Percentiles rank a stretch among this genome's conserved stretches.
phyloP scores from a whole-genome alignment of 2,797 vertebrate genomes.

The Lagorchestes hirsutus region DNA sequence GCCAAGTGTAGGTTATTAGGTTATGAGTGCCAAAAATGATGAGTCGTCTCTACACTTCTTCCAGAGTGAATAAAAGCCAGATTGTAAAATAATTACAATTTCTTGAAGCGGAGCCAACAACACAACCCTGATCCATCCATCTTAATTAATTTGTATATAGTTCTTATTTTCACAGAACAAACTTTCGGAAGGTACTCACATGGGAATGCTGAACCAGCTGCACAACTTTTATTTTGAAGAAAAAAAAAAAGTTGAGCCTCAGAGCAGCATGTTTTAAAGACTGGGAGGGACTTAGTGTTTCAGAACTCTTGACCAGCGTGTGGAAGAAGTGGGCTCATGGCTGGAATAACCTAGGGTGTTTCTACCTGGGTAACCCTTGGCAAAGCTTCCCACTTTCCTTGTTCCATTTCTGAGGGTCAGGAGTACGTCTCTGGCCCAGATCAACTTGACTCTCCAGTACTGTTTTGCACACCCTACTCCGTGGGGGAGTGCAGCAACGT shows the following conservation, averaged over 20 bases:
- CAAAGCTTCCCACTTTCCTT: conserved; percentile 82
- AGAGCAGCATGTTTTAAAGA: conserved; percentile 81
- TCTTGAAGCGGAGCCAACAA: conserved; percentile 86
- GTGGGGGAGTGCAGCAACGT: conserved; percentile 83
- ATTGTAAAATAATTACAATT: conserved; percentile 90
- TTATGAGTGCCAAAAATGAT: conserved; percentile 84
- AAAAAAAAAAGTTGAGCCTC: conserved; percentile 85
- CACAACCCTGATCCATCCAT: conserved; percentile 84
- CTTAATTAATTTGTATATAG: conserved; percentile 87
- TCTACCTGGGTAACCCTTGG: conserved; percentile 85
- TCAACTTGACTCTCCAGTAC: conserved; percentile 82
- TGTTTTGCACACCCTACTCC: conserved; percentile 83
- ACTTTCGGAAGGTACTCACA: conserved; percentile 86
- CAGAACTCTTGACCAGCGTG: conserved; percentile 85
- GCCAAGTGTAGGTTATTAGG: conserved; percentile 85
- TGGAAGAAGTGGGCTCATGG: conserved; percentile 84
- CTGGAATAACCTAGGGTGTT: conserved; percentile 83
- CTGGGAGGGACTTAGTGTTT: conserved; percentile 84
- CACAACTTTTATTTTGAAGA: conserved; percentile 91
- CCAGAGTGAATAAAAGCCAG: conserved; percentile 88
- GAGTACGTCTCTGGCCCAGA: conserved; percentile 65
- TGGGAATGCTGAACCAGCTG: conserved; percentile 87
- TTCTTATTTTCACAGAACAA: conserved; percentile 84
- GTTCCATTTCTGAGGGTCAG: conserved; percentile 79
- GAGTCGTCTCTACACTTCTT: conserved; percentile 86